These are phyloP conservation scores for Tipula confusa DNA, from an alignment of 2,888 invertebrate genomes.

Conservation along the genomic window DNA sequence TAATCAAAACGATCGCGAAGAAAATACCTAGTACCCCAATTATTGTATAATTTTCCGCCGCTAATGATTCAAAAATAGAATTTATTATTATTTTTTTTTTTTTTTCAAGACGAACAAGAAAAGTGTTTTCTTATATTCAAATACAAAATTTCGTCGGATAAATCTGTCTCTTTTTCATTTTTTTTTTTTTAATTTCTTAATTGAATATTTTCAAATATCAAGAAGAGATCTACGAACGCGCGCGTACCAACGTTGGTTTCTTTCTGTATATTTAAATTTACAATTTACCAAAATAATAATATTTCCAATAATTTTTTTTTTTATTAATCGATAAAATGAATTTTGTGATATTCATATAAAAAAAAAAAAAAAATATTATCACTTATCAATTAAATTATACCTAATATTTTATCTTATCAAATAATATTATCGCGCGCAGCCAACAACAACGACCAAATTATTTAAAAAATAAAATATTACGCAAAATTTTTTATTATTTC, in stretches of 20 bases:
- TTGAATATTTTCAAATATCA: conserved; percentile 5
- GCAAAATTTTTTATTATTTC: not conserved
- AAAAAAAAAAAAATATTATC: not conserved
- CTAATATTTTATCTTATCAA: conserved; percentile 3
- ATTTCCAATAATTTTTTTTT: not conserved
- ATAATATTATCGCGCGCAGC: not conserved
- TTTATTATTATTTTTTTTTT: not conserved
- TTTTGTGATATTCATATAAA: not conserved
- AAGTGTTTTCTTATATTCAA: not conserved
- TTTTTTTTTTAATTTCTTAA: not conserved
- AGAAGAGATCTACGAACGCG: not conserved
- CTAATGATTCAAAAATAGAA: not conserved
- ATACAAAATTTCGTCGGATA: conserved; percentile 3
- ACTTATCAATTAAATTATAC: not conserved
- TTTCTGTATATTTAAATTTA: not conserved
- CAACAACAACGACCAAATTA: not conserved
- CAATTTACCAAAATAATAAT: not conserved
- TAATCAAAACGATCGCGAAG: not conserved
- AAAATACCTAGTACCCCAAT: not conserved
- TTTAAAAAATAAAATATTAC: not conserved
- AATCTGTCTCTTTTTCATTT: not conserved
- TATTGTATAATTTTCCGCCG: not conserved
- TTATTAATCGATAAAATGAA: not conserved
- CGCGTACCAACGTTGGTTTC: not conserved
- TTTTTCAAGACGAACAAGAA: not conserved